Conservation (phyloP, 1,140 invertebrate species). For the Galleria mellonella region DNA sequence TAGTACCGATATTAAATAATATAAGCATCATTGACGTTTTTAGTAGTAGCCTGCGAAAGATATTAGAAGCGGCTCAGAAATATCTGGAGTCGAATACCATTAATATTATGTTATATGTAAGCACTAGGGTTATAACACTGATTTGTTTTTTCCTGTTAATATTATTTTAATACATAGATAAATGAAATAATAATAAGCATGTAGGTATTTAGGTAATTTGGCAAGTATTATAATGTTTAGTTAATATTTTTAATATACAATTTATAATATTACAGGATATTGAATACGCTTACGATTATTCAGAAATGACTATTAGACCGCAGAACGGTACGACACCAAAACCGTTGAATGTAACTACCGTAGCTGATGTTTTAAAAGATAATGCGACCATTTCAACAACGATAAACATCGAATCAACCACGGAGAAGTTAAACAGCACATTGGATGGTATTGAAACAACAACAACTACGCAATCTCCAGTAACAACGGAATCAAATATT, state of each 20-base stretch:
- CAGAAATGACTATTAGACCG: constrained; percentile 77
- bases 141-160: not conserved
- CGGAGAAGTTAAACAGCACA: constrained; percentile 8
- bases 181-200: not conserved
- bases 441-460: not conserved
- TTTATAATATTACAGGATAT: constrained; percentile 70
- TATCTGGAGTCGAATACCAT: too few relatives aligned
- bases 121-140: too few relatives aligned
- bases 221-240: too few relatives aligned
- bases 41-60: too few relatives aligned
- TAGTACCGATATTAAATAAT: too few relatives aligned
- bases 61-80: too few relatives aligned
- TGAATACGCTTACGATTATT: constrained; percentile 77
- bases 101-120: too few relatives aligned
- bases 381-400: constrained; percentile 30
- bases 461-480: constrained; percentile 8
- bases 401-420: constrained; percentile 4
- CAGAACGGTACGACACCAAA: constrained; percentile 51
- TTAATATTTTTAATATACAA: too few relatives aligned
- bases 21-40: too few relatives aligned
- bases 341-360: constrained; percentile 43
- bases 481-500: constrained; percentile 2
- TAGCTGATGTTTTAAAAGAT: constrained; percentile 21
- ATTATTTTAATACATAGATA: not conserved
- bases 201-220: not conserved